Evolutionary conservation across 2,113 vertebrate genomes (phyloP).

Genomic region (Silurus meridionalis): DNA sequence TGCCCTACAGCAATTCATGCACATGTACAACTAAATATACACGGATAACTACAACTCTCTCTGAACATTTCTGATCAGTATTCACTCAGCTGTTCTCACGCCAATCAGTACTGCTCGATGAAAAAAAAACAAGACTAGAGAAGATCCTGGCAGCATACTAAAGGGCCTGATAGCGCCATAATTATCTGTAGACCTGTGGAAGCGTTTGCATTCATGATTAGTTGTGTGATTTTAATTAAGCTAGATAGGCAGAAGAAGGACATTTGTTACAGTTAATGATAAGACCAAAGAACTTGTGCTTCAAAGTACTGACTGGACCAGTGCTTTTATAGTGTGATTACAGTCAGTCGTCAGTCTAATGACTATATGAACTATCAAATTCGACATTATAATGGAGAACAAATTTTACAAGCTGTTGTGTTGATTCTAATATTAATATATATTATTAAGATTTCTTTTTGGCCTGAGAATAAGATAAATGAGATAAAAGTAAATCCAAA

Average conservation of each 20-base stretch:
- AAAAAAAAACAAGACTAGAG: not conserved
- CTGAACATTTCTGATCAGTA: slow-evolving; percentile 1
- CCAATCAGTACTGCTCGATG: not conserved
- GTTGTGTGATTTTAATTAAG: slow-evolving; percentile 5
- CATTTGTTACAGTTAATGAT: not conserved
- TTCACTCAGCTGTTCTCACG: not conserved
- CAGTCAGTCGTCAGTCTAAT: no score
- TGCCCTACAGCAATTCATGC: not conserved
- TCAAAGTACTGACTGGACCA: not conserved
- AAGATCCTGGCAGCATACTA: not conserved
- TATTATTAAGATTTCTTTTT: no score
- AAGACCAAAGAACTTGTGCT: not conserved
- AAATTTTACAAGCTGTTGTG: not conserved
- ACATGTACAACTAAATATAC: not conserved
- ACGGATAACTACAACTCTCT: not conserved
- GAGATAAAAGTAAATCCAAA: no score
- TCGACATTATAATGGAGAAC: not conserved
- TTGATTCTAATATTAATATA: no score
- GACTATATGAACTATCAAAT: not conserved
- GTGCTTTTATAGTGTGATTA: not conserved
- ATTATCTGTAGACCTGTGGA: not conserved
- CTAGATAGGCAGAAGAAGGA: not conserved
- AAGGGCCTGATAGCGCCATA: not conserved
- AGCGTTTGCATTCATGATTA: not conserved
- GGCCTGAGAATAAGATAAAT: no score